phyloP scores from a whole-genome alignment of 2,797 vertebrate genomes.

The Parambassis ranga region DNA sequence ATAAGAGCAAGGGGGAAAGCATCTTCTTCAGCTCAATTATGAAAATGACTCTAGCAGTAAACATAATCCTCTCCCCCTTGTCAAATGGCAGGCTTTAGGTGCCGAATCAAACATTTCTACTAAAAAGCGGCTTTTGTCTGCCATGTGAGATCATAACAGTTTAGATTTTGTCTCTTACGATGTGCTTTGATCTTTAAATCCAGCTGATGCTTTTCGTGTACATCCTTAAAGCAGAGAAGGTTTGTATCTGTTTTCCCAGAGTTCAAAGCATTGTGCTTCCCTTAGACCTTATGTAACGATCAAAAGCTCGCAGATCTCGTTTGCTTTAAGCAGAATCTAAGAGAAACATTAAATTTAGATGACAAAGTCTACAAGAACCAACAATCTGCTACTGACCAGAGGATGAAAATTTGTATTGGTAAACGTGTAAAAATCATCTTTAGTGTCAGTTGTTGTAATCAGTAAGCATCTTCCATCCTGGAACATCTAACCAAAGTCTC shows the following conservation, averaged over 20 bases:
- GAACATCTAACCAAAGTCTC: no score
- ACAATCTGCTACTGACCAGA: slow-evolving; percentile 1
- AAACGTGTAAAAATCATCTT: no score
- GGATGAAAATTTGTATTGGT: no score
- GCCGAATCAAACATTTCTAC: slow-evolving; percentile 5
- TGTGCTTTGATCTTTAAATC: neutral
- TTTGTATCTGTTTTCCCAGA: neutral
- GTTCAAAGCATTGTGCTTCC: neutral
- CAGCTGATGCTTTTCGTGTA: neutral
- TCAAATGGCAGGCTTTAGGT: neutral
- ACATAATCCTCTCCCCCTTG: neutral
- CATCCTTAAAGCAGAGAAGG: neutral
- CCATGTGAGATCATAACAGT: neutral
- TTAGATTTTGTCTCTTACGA: neutral
- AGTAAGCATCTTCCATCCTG: no score
- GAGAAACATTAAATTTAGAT: neutral
- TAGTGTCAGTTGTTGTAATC: no score
- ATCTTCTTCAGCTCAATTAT: neutral
- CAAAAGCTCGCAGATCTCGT: neutral
- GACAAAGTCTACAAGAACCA: neutral
- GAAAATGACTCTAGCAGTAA: neutral
- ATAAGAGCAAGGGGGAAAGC: neutral
- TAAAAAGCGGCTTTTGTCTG: neutral
- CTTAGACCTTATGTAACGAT: slow-evolving; percentile 4
- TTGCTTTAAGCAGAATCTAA: neutral